Base-by-base conservation (phyloP, 2,888 invertebrate species). In the Steinernema carpocapsae region DNA sequence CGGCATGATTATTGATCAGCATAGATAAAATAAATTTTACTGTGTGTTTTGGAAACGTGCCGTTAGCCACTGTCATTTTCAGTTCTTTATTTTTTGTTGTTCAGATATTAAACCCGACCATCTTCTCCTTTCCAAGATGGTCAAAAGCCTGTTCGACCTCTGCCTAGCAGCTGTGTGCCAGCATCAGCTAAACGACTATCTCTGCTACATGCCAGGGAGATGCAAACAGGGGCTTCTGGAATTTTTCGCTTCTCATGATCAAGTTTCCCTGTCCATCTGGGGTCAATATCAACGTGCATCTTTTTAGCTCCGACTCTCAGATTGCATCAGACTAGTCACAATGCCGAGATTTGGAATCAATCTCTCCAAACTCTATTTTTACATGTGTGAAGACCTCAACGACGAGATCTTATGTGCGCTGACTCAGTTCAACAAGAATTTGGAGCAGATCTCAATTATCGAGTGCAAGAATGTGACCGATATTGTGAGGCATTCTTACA, bases 391-490 rank as follows among this genome's bases (percentile, higher is more conserved):
- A 19, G 78, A 83, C 37, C 46, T 83, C 7, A 80, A 72, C 22
- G 83, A 84, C 59, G 78, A 80, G 0, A 76, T 83, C 37, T 78
- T 87, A 72, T 48, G 72, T 29, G 74, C 78, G 29, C 76, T 84
- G 46, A 78, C 80, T 24, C 76, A 74, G 59, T 79, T 81, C 73
- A 83, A 82, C 73, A 83, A 82, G 70, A 74, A 76, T 14, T 78
- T 87, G 17, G 76, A 80, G 51, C 80, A 80, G 64, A 83, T 87
- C 72, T 78, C 82, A 10, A 77, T 87, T 59, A 81, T 87, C 52
- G 85, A 86, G 64, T 87, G 87, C 74, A 76, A 80, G 19, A 79
- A 81, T 24, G 82, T 87, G 52, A 84, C 82, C 1, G 85, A 87
- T 73, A 48, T 71, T 71, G 84, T 81, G 43, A 45, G 73, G 14